Base-by-base conservation (phyloP, 2,113 vertebrate species). In the Sinocyclocheilus grahami region DNA sequence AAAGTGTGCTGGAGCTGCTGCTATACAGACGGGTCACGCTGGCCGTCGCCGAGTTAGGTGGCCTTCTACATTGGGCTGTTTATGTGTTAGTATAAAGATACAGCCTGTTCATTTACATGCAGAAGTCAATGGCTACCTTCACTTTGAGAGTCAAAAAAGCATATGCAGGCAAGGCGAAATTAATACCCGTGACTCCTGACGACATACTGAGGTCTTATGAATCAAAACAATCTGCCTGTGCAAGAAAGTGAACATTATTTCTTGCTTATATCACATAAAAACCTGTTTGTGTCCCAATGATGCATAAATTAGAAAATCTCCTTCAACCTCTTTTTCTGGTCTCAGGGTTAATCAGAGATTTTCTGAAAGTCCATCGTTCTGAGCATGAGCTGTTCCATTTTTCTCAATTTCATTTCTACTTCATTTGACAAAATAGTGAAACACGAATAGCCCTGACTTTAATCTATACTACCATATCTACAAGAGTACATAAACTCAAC, bases 1-100 rank as follows among this genome's bases (percentile, higher is more conserved):
- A 88, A 89, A 85, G 78, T 87, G 78, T 71, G 78, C 11, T 48
- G 22, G 51, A 77, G 74, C 69, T 69, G 62, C 84, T 83, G 85
- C 79, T 78, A 82, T 78, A 63, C 20, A 46, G 37, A 63, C 13
- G 20, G 53, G 88, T 86, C 85, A 77, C 37, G 39, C 22, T 71
- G 55, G 82, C 71, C 65, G 82, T 14, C 9, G 83, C 20, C 77
- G 83, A 77, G 85, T 84, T 78, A 86, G 51, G 74, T 81, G 85
- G 81, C 85, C 82, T 86, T 84, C 51, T 62, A 63, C 11, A 22
- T 33, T 33, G 30, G 60, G 5, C 22, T 63, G 60, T 53, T 53
- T 51, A 51, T 46, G 42, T 46, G 42, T 7, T 42, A 9, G 7
- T 42, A 8, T 42, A 42, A 42, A 42, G 7, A 42, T 30, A 1